phyloP scores from a whole-genome alignment of 1,140 invertebrate genomes.

The Cotesia glomerata region DNA sequence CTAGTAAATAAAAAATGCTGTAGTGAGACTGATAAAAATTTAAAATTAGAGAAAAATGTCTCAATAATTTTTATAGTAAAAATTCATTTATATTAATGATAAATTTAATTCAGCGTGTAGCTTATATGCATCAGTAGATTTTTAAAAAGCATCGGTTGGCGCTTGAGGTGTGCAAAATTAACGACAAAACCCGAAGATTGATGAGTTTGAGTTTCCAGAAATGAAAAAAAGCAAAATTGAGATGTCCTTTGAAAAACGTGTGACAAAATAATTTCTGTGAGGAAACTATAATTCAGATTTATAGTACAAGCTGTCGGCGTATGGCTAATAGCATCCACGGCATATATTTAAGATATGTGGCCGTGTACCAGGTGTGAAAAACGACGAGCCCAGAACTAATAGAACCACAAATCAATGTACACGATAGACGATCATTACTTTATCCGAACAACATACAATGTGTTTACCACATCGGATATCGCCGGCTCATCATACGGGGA shows the following conservation, averaged over 20 bases:
- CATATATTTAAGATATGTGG: background rate
- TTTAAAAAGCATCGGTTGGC: too few relatives aligned
- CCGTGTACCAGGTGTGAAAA: constrained; percentile 53
- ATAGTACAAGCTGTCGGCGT: background rate
- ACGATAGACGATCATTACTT: constrained; percentile 59
- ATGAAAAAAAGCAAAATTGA: background rate
- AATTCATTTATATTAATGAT: too few relatives aligned
- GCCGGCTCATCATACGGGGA: constrained; percentile 34
- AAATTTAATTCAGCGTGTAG: too few relatives aligned
- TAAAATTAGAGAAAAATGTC: too few relatives aligned
- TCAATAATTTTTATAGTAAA: too few relatives aligned
- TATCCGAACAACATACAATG: constrained; percentile 49
- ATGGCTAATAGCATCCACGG: too few relatives aligned
- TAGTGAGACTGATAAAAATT: too few relatives aligned
- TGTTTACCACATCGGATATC: constrained; percentile 59
- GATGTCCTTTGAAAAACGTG: background rate
- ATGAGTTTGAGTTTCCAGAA: background rate
- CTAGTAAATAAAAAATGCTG: too few relatives aligned
- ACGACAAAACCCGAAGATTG: too few relatives aligned
- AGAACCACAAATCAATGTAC: constrained; percentile 60
- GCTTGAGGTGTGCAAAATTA: too few relatives aligned
- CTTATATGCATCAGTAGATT: too few relatives aligned
- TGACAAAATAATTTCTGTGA: background rate
- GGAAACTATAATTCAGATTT: background rate
- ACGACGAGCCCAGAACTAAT: constrained; percentile 58